Percentiles rank a stretch among this genome's conserved stretches.
Evolutionary conservation across 2,797 vertebrate species (phyloP).

Genomic region (Ispidina picta): DNA sequence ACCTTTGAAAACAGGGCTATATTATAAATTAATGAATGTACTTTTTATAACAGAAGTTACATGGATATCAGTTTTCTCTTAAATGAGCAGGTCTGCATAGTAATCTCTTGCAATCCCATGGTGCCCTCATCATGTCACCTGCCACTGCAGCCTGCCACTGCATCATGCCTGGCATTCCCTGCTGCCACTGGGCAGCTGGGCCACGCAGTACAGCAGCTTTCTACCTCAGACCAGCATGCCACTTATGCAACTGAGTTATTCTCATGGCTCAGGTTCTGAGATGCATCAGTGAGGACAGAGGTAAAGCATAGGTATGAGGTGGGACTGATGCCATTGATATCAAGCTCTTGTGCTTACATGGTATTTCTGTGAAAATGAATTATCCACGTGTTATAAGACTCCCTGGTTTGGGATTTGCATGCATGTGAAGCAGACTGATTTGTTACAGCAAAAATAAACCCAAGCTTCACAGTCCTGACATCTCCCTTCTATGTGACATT

Average conservation of each 20-base stretch:
- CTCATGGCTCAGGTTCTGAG: neutral
- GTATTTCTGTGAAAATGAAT: neutral
- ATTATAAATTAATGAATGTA: neutral
- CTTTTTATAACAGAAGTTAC: neutral
- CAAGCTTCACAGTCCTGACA: neutral
- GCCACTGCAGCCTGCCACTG: no score
- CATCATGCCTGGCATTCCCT: rapidly evolving
- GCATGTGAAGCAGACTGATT: neutral
- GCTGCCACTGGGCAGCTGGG: rapidly evolving
- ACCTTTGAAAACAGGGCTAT: neutral
- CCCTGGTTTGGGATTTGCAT: neutral
- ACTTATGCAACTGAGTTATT: rapidly evolving
- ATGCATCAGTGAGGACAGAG: rapidly evolving
- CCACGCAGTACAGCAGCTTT: neutral
- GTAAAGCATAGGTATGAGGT: rapidly evolving
- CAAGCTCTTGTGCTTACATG: neutral
- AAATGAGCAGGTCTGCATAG: neutral
- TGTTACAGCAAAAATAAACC: neutral
- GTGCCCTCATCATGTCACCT: rapidly evolving
- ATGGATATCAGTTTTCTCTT: neutral
- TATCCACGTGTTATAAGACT: neutral
- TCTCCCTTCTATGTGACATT: neutral
- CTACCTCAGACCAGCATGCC: neutral
- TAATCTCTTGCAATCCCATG: neutral
- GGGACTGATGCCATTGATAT: neutral